Base-by-base conservation (phyloP, 2,797 vertebrate genomes). In the Alectoris magna region DNA sequence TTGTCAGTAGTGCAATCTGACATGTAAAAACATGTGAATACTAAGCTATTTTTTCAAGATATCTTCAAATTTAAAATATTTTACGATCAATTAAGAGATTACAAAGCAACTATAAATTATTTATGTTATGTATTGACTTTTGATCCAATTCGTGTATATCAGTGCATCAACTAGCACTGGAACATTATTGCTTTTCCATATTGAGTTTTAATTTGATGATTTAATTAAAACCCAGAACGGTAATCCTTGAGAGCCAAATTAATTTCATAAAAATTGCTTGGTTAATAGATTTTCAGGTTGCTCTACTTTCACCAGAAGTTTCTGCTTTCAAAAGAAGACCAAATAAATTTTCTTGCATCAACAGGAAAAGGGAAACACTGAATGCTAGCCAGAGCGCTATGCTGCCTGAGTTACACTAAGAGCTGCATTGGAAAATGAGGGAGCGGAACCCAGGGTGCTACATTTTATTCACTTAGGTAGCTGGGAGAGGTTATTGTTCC, bases 211-310 rank as follows among this genome's bases (percentile, higher is more conserved):
- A 94, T 95, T 93, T 79, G 88, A 79, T 94, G 88, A 91, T 88
- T 96, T 96, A 91, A 97, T 97, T 97, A 94, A 85, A 96, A 81
- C 90, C 87, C 53, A 76, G 84, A 63, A 95, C 91, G 94, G 84
- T 96, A 97, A 74, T 93, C 49, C 64, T 96, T 95, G 78, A 94
- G 24, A 96, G 91, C 72, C 76, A 82, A 96, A 93, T 78, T 94
- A 96, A 62, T 85, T 91, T 87, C 18, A 49, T 78, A 84, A 80
- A 76, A 90, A 69, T 34, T 26, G 6, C 41, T 87, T 87, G 36
- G 63, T 86, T 96, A 83, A 94, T 94, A 80, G 38, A 72, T 87
- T 90, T 87, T 38, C 16, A 43, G 13, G 9, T 75, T 88, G 16
- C 43, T 78, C 51, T 90, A 31, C n/a, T 92, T 83, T 80, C 44